phyloP scores from a whole-genome alignment of 2,113 vertebrate genomes.

The Setophaga coronata region DNA sequence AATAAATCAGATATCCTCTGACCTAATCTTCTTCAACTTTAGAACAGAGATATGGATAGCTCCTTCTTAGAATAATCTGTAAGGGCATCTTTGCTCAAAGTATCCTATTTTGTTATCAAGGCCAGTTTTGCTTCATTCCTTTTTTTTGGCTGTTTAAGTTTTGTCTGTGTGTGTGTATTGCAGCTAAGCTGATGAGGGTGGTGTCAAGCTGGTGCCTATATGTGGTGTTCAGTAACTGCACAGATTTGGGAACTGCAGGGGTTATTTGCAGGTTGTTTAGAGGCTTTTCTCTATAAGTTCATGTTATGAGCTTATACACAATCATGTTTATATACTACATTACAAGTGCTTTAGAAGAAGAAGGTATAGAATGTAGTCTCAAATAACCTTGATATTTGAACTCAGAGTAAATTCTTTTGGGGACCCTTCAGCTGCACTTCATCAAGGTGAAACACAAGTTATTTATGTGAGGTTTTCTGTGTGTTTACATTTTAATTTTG shows the following conservation, averaged over 20 bases:
- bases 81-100: neutral
- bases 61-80: neutral
- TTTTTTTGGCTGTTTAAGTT: neutral
- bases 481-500: neutral
- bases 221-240: rapidly evolving
- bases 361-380: neutral
- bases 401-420: neutral
- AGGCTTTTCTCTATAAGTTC: too few relatives aligned
- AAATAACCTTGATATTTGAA: neutral
- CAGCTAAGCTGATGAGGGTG: neutral
- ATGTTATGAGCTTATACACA: too few relatives aligned
- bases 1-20: neutral
- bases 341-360: neutral
- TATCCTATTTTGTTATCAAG: neutral
- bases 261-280: neutral
- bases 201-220: neutral
- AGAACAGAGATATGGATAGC: neutral
- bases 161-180: neutral
- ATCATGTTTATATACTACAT: too few relatives aligned
- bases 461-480: neutral
- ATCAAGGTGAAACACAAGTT: neutral
- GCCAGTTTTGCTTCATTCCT: neutral
- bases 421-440: neutral
- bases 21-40: neutral
- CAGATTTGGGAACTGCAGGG: neutral